Base-by-base conservation (phyloP, 1,140 invertebrate genomes). In the Antheraea pernyi region DNA sequence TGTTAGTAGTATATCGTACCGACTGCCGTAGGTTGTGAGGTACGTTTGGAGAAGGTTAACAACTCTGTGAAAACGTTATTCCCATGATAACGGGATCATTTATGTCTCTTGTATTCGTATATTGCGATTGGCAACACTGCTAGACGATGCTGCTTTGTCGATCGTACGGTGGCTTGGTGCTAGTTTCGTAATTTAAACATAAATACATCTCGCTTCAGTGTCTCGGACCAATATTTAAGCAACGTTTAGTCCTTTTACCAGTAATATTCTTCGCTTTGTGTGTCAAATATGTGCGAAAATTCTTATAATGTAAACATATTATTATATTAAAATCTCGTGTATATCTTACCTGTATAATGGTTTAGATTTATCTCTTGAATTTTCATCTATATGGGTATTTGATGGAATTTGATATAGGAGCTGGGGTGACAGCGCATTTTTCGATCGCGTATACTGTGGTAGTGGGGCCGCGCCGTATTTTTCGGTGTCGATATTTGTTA, bases 281-380 rank as follows among this genome's bases (percentile, higher is more conserved):
- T 92, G 90, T 92, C 90, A 92, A 92, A 91, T 89, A 88, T 88
- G 84, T 91, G 90, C 90, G 86, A 91, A 91, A 53, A 88, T 91
- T 88, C 83, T 88, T 84, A 76, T 84, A 88, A 90, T 83, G 83
- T 89, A 83, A 87, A 87, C 81, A 71, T n/a, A n/a, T 82, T 42
- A 53, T 53, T 53, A 53, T 80, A 83, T 86, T 83, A 75, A 77
- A 83, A 78, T 84, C 83, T 84, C 83, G 79, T 89, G 86, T 91
- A 91, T 89, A 16, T 53, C 10, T 53, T 80, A 91, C 88, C 87
- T 90, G 86, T 92, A 90, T 91, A 91, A 92, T 90, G 87, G 89
- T 92, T 91, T 91, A 91, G 84, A 88, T 81, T 86, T 86, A 86
- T 86, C 83, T 72, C 68, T 83, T 80, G 84, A 84, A 85, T 85